These are phyloP conservation scores for Corynorhinus townsendii DNA, from an alignment of 2,113 vertebrate species.

Conservation along the genomic window DNA sequence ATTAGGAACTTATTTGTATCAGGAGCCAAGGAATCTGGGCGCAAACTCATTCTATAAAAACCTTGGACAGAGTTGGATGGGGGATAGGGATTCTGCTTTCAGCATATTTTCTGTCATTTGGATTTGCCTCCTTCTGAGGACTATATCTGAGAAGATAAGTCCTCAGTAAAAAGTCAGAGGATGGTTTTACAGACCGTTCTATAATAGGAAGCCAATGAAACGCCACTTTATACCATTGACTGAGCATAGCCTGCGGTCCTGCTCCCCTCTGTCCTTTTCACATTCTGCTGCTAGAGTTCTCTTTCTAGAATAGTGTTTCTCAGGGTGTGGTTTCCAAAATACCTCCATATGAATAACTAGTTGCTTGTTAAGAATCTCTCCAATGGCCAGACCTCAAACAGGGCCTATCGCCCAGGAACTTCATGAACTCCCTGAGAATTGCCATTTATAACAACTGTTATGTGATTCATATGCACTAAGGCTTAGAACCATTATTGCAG, in stretches of 20 bases:
- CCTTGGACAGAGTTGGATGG: fast-evolving
- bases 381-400: neutral
- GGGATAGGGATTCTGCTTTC: neutral
- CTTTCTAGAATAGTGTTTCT: neutral
- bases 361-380: neutral
- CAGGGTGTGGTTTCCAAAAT: neutral
- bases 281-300: neutral
- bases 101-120: neutral
- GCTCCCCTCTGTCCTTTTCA: neutral
- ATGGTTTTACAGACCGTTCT: neutral
- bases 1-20: neutral
- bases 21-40: neutral
- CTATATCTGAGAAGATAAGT: neutral
- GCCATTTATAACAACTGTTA: neutral
- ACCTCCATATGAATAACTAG: neutral
- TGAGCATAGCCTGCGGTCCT: neutral
- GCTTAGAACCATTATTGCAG: neutral
- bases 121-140: neutral
- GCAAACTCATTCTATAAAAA: neutral
- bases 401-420: fast-evolving
- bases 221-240: fast-evolving
- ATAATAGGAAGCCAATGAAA: neutral
- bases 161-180: neutral
- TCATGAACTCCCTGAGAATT: neutral
- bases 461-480: neutral